Evolutionary conservation across 1,140 invertebrate species (phyloP).

Genomic region (Pararge aegeria): DNA sequence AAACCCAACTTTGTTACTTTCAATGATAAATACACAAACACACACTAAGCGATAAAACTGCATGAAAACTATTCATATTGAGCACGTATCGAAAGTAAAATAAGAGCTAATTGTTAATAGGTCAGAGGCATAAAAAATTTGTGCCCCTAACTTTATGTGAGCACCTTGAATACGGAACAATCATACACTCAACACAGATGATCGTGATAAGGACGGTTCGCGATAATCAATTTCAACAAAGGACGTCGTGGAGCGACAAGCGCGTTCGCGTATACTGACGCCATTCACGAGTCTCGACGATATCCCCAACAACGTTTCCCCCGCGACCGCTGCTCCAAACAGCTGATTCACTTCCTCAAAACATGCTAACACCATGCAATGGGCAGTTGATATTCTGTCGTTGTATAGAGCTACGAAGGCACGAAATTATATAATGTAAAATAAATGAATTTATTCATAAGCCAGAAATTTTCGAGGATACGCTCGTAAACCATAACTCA

Average conservation of each 20-base stretch:
- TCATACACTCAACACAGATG: conserved; percentile 31
- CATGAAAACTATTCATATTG: background rate
- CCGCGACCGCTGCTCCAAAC: conserved; percentile 46
- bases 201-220: conserved; percentile 32
- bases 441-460: no score
- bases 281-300: conserved; percentile 29
- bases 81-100: background rate
- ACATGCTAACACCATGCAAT: background rate
- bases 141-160: background rate
- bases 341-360: conserved; percentile 58
- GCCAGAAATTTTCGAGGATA: no score
- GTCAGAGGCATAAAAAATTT: background rate
- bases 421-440: no score
- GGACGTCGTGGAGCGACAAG: conserved; percentile 38
- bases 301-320: conserved; percentile 37
- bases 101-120: background rate
- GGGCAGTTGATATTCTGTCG: no score
- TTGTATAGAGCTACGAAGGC: no score
- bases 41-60: background rate
- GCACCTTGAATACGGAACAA: conserved; percentile 10
- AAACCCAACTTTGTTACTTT: conserved; percentile 14
- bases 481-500: no score
- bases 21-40: conserved; percentile 6
- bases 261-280: conserved; percentile 53
- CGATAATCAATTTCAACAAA: conserved; percentile 28